Evolutionary conservation across 2,888 invertebrate species (phyloP).

Genomic region (Vanessa cardui): DNA sequence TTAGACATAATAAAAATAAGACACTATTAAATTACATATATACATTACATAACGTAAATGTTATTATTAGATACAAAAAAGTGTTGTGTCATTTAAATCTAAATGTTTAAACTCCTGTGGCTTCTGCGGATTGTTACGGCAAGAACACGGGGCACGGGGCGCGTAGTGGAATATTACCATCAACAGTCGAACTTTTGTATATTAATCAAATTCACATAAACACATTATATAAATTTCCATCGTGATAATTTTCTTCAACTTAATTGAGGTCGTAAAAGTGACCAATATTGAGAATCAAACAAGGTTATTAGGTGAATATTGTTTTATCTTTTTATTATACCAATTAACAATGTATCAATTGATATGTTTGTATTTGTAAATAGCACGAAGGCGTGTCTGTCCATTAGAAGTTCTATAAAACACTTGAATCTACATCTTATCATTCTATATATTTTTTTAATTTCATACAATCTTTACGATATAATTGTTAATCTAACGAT

Average conservation of each 20-base stretch:
- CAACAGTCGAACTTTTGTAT: not conserved
- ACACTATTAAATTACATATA: too few relatives aligned
- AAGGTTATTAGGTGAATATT: constrained; percentile 1
- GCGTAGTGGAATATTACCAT: not conserved
- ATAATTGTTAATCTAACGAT: too few relatives aligned
- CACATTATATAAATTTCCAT: not conserved
- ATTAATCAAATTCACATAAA: not conserved
- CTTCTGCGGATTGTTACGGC: not conserved
- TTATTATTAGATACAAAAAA: not conserved
- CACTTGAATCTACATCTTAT: not conserved
- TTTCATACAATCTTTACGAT: too few relatives aligned
- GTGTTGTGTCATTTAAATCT: not conserved
- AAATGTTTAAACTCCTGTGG: not conserved
- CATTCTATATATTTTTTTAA: too few relatives aligned
- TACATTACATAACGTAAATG: not conserved
- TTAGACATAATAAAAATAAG: too few relatives aligned
- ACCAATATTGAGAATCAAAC: constrained; percentile 2
- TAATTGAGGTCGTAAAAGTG: not conserved
- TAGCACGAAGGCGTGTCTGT: not conserved
- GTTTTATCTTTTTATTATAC: not conserved
- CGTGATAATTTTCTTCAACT: not conserved
- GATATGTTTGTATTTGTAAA: constrained; percentile 1
- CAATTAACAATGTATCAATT: not conserved
- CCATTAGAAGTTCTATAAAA: not conserved
- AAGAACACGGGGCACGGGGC: too few relatives aligned